These are phyloP conservation scores for Engystomops pustulosus DNA, from an alignment of 2,113 vertebrate species.

Conservation along the genomic window DNA sequence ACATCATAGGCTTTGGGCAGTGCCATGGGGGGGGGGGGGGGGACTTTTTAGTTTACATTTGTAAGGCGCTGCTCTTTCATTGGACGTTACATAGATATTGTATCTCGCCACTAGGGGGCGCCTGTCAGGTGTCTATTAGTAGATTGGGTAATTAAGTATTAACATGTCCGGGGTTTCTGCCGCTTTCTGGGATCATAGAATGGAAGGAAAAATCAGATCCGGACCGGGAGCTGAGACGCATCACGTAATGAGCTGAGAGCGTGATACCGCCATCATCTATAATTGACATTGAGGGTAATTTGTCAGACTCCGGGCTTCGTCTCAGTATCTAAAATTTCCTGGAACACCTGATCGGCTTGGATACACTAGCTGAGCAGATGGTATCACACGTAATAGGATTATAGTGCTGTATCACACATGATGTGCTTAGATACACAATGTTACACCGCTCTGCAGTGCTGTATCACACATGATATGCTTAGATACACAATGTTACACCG, in stretches of 20 bases:
- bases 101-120: neutral
- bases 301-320: neutral
- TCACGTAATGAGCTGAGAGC: slow-evolving; percentile 2
- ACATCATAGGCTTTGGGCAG: no score
- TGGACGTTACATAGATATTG: neutral
- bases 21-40: no score
- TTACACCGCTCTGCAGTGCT: neutral
- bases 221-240: neutral
- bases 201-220: neutral
- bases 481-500: neutral
- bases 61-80: no score
- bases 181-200: neutral
- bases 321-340: neutral
- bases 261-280: neutral
- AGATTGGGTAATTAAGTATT: slow-evolving; percentile 19
- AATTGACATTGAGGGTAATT: neutral
- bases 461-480: neutral
- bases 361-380: neutral
- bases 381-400: neutral
- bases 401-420: neutral
- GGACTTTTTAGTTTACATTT: no score
- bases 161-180: neutral
- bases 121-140: neutral
- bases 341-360: no score
- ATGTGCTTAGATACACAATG: neutral